phyloP scores from a whole-genome alignment of 2,113 vertebrate species.

The Orientallactaga bullata region DNA sequence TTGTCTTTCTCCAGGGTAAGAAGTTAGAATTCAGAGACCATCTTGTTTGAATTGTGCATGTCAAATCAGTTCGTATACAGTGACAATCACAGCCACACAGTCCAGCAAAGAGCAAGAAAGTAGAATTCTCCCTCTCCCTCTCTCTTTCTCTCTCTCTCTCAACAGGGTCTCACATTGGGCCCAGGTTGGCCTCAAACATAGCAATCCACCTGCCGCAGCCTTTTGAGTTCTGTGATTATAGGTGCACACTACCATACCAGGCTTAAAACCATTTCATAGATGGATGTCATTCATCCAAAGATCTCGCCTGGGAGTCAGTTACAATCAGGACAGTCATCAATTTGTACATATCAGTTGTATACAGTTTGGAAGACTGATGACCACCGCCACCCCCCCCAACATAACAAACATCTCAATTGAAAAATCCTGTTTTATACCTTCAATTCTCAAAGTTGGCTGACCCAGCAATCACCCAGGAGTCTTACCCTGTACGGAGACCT shows the following conservation, averaged over 20 bases:
- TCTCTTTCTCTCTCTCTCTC: background rate
- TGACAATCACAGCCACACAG: background rate
- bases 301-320: background rate
- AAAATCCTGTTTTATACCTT: background rate
- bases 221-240: background rate
- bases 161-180: background rate
- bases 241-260: too few species aligned
- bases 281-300: background rate
- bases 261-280: background rate
- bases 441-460: background rate
- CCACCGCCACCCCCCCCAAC: background rate
- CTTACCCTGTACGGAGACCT: background rate
- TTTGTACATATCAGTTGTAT: background rate
- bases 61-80: fast-evolving
- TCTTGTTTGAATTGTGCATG: fast-evolving
- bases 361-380: background rate
- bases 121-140: background rate
- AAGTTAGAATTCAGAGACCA: background rate
- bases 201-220: background rate
- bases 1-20: background rate
- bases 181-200: background rate
- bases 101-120: background rate
- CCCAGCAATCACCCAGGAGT: background rate
- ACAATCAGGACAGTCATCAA: background rate
- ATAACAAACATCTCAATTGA: background rate